Base-by-base conservation (phyloP, 2,888 invertebrate species). In the Tigriopus californicus region DNA sequence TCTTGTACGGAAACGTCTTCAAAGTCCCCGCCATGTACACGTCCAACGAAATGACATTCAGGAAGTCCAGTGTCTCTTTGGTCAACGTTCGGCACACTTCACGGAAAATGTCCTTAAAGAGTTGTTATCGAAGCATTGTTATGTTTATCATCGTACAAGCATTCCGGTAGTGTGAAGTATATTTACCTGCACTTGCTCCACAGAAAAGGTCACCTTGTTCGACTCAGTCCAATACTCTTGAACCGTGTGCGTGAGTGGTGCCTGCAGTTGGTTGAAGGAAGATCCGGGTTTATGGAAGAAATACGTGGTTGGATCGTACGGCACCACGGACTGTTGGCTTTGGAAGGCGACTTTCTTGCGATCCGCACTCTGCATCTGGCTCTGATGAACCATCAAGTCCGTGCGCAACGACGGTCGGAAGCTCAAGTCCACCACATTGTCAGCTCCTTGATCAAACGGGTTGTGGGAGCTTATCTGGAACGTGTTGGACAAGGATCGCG, bases 211-310 rank as follows among this genome's bases (percentile, higher is more conserved):
- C 44, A 63, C 51, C 24, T 58, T 61, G 42, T 60, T 60, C 15
- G 55, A 55, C 33, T 33, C 33, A 33, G 4, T 33, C 33, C 33
- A 33, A 33, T 33, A 33, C 8, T 33, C 33, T 33, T 65, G 57
- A 25, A 60, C 59, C 1, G 57, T 48, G 13, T 61, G 62, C 25
- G 64, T 55, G 22, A 63, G 44, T n/a, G 64, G 65, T 8, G 65
- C 42, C 11, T 64, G 61, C 66, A 86, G 85, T 70, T 88, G 87
- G 71, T 87, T 86, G 68, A 92, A 94, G 70, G 87, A 88, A 0
- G 92, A 90, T 10, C 92, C 94, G 68, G 87, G 88, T 67, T 87
- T 85, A 61, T 84, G 80, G 67, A 94, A 94, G 72, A 90, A 92
- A 69, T 88, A 84, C 0, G 82, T 82, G 0, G 82, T 80, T 0